Percentiles rank a stretch among this genome's conserved stretches.
phyloP scores from a whole-genome alignment of 2,113 vertebrate genomes.

The Plecturocebus donacophilus region DNA sequence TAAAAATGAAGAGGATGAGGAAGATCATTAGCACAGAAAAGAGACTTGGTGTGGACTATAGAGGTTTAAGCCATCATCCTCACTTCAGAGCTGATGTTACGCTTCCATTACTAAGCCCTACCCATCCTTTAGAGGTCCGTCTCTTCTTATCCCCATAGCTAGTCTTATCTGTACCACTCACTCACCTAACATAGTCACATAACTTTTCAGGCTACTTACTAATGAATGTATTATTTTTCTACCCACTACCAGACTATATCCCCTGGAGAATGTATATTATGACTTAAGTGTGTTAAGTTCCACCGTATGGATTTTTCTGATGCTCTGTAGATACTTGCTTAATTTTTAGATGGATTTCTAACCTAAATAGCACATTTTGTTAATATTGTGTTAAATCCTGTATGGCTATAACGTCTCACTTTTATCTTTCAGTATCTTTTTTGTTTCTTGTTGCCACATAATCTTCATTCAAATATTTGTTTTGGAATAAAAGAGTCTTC shows the following conservation, averaged over 20 bases:
- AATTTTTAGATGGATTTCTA: too few species aligned
- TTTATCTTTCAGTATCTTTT: not conserved
- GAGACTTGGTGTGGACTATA: accelerated
- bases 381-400: not conserved
- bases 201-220: not conserved
- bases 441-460: not conserved
- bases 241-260: not conserved
- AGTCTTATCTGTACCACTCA: accelerated
- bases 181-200: accelerated
- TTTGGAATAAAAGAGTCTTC: not conserved
- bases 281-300: not conserved
- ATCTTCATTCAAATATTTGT: not conserved
- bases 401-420: accelerated
- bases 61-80: accelerated
- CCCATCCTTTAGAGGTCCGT: accelerated
- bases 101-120: accelerated
- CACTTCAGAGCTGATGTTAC: accelerated
- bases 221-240: not conserved
- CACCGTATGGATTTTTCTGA: accelerated
- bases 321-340: not conserved
- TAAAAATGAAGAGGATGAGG: not conserved
- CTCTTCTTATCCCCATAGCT: accelerated
- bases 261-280: not conserved
- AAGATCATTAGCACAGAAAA: accelerated
- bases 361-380: accelerated